Evolutionary conservation across 2,888 invertebrate genomes (phyloP), one percentile per base, ranked within the genome.

Genomic region (Drosophila monieri): DNA sequence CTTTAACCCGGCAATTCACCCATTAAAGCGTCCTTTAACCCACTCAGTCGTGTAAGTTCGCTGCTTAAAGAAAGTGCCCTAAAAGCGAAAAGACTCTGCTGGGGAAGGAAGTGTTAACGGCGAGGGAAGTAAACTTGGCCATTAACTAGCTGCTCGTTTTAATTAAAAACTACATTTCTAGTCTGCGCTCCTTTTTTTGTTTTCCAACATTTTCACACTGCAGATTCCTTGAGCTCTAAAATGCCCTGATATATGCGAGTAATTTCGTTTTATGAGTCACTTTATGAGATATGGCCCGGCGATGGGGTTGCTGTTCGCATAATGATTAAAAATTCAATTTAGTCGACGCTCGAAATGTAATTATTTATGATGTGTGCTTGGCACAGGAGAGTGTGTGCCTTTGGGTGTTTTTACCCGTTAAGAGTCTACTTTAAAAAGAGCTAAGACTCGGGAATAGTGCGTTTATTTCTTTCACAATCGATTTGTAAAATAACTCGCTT

Each of bases 321-420:
- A 44, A 76, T 76, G 72, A 81, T 81, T 87, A 78, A 83, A 78
- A 85, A 78, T 77, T 73, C 74, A 78, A 87, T 85, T 78, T 87
- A 37, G 65, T 54, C 76, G 46, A 51, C 39, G 62, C 64, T 70
- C 39, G 37, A 49, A 62, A 64, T 58, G 58, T 58, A 71, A 78
- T 84, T 61, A 76, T 77, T 74, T 73, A 80, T 71, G 54, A 15
- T 37, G 18, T 54, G 18, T 52, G 41, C 41, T 41, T 25, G 54
- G 39, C 51, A 5, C 46, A 37, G 39, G 25, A 39, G 27, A 27
- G 35, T 12, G 62, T 27, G 30, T 32, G 39, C 14, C 39, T 18
- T 41, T 41, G 39, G 18, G 39, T 9, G 39, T 15, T 3, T 8
- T 9, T 6, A 9, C 27, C 2, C 27, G 8, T 27, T 27, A 27